Base-by-base conservation (phyloP, 2,888 invertebrate species). In the Flabesymbios commensalis region DNA sequence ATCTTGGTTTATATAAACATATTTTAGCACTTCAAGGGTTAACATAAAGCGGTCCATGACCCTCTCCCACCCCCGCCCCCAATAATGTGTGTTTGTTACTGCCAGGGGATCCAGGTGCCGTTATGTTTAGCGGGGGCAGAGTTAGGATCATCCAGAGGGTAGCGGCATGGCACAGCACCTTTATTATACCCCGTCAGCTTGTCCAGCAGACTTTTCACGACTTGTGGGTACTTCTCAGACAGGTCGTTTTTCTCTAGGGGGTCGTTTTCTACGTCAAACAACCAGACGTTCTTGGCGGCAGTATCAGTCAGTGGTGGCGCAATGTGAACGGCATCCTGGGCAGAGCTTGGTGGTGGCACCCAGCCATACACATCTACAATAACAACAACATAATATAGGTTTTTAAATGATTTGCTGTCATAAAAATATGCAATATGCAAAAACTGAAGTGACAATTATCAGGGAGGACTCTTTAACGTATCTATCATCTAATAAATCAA, bases 51-150 rank as follows among this genome's bases (percentile, higher is more conserved):
- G n/a, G n/a, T n/a, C n/a, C n/a, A n/a, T n/a, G n/a, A n/a, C n/a
- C n/a, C n/a, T n/a, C n/a, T n/a, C n/a, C n/a, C n/a, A n/a, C n/a
- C n/a, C n/a, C n/a, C n/a, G n/a, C n/a, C n/a, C n/a, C n/a, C n/a
- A n/a, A n/a, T n/a, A n/a, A n/a, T n/a, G n/a, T n/a, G n/a, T n/a
- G n/a, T n/a, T n/a, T n/a, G 39, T 36, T 24, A 61, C 56, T 41
- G 42, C 81, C 81, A 81, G 0, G 79, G 80, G 10, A 77, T 75
- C 79, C 79, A 81, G 54, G 70, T 75, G 1, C 78, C 80, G 7
- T 75, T 77, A 51, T 74, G 75, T 5, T 64, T 58, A 43, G 58
- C 53, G 1, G 81, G 80, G 58, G 80, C 64, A 49, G 73, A 71
- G 3, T 53, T 61, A 1, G 71, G 71, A 57, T 80, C 78, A 53